Evolutionary conservation across 2,113 vertebrate genomes (phyloP), one percentile per base, ranked within the genome.

Genomic region (Drymodes brunneopygia): DNA sequence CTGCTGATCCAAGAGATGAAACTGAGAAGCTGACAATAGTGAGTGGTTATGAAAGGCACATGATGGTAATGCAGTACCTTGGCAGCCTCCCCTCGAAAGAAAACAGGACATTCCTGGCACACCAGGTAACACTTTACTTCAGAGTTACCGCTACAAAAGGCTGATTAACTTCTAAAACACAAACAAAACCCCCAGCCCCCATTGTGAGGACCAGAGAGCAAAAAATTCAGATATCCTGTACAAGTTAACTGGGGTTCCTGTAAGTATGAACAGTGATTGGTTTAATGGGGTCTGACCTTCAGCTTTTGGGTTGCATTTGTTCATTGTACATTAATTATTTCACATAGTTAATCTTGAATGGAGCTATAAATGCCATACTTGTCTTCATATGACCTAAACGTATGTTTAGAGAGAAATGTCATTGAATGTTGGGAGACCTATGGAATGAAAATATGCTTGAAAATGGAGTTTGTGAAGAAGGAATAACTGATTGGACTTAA

Each of bases 31-130:
- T 96, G 97, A 96, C 97, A 95, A 96, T 82, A 67, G 58, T 14
- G 29, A 96, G 88, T 0, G 1, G 78, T 82, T 94, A 88, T 94
- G 96, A 97, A 97, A 97, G 95, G 93, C 66, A 60, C 44, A 42
- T 66, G 67, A 54, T 14, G 23, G 88, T 95, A 97, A 97, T 9
- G 4, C 40, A 81, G 92, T 82, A 29, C 11, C 75, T 96, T 96
- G 96, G 95, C 95, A 92, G 21, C 16, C 87, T 77, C 47, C 53
- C 64, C 58, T 19, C 14, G 20, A 93, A 92, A 62, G 88, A 95
- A 97, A 97, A 87, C 91, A 97, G 97, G 92, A 90, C 95, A 88
- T 86, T 91, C 96, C 97, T 88, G 80, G 90, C 82, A 93, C 79
- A 72, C 86, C 90, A 92, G 96, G 96, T 91, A 71, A 48, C 79